Conservation (phyloP, 37 sponge, comb jelly and placozoan genomes). For the Aplysina aerophoba region DNA sequence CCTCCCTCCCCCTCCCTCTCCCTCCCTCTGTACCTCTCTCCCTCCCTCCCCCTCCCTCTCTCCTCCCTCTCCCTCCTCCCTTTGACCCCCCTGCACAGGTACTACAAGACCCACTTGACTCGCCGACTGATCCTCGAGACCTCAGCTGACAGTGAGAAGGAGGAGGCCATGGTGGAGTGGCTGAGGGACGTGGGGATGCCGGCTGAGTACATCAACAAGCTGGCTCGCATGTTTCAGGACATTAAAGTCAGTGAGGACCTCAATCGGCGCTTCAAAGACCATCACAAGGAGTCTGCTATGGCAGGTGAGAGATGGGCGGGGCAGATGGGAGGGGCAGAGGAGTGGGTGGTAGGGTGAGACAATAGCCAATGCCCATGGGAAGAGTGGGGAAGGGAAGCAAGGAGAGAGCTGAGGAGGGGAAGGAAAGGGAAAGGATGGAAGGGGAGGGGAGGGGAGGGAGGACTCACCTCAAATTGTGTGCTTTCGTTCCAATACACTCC, state of each 20-base stretch:
- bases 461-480: conserved; percentile 6
- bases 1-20: not conserved
- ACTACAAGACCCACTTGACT: conserved; percentile 91
- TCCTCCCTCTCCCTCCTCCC: not conserved
- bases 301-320: conserved; percentile 53
- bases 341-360: not conserved
- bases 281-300: conserved; percentile 48
- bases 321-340: not conserved
- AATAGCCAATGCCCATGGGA: too few relatives aligned
- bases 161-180: conserved; percentile 97
- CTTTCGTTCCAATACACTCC: too few relatives aligned
- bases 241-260: conserved; percentile 92
- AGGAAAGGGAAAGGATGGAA: not conserved
- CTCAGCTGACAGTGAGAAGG: conserved; percentile 91
- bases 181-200: conserved; percentile 95
- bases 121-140: conserved; percentile 88
- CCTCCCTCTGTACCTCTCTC: not conserved
- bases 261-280: conserved; percentile 83
- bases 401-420: not conserved
- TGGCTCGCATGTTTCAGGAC: conserved; percentile 95
- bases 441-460: too few relatives aligned
- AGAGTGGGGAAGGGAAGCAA: not conserved
- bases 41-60: conserved; percentile 3
- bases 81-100: conserved; percentile 36
- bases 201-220: conserved; percentile 94